A percentile compares a stretch with the other conserved stretches of the same genome.
These are phyloP conservation scores for Brachionus rotundiformis DNA, from an alignment of 1,140 invertebrate species.

Conservation along the genomic window DNA sequence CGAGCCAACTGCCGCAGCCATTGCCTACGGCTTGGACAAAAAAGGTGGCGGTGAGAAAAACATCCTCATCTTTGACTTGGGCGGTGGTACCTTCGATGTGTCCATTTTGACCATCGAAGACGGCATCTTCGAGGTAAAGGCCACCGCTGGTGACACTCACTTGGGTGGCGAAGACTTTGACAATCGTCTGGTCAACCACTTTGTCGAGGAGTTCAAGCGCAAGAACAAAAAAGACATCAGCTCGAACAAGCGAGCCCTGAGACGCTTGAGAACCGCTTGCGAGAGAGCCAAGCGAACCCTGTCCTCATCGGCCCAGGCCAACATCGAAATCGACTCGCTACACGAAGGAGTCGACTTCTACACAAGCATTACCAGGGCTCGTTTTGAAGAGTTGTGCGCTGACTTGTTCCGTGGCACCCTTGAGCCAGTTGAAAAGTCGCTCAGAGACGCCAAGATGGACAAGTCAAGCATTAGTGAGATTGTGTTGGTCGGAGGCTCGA, in stretches of 20 bases:
- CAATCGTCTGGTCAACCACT: slow-evolving; percentile 96
- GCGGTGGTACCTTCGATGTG: slow-evolving; percentile 99
- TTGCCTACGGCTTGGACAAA: slow-evolving; percentile 98
- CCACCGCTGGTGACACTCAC: slow-evolving; percentile 98
- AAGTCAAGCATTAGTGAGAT: slow-evolving; percentile 98
- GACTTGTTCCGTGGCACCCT: slow-evolving; percentile 96
- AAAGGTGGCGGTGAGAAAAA: slow-evolving; percentile 94
- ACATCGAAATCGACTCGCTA: slow-evolving; percentile 98
- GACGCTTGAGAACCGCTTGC: slow-evolving; percentile 93
- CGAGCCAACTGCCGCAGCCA: slow-evolving; percentile 88
- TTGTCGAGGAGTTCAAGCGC: slow-evolving; percentile 97
- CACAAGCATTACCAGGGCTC: slow-evolving; percentile 94
- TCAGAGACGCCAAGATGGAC: slow-evolving; percentile 98
- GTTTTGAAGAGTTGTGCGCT: slow-evolving; percentile 99
- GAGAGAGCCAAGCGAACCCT: slow-evolving; percentile 96
- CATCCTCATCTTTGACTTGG: slow-evolving; percentile 96
- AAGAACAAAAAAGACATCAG: slow-evolving; percentile 97
- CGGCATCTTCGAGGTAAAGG: slow-evolving; percentile 83
- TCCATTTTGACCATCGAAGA: slow-evolving; percentile 98
- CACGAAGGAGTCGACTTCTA: slow-evolving; percentile 98
- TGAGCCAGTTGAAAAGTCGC: slow-evolving; percentile 79
- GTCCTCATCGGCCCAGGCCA: slow-evolving; percentile 89
- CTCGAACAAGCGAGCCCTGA: slow-evolving; percentile 87
- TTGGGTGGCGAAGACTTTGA: too few species aligned
- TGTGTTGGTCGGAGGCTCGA: slow-evolving; percentile 96